A percentile compares a stretch with the other conserved stretches of the same genome.
These are phyloP conservation scores for Strix uralensis DNA, from an alignment of 2,113 vertebrate species.

Conservation along the genomic window DNA sequence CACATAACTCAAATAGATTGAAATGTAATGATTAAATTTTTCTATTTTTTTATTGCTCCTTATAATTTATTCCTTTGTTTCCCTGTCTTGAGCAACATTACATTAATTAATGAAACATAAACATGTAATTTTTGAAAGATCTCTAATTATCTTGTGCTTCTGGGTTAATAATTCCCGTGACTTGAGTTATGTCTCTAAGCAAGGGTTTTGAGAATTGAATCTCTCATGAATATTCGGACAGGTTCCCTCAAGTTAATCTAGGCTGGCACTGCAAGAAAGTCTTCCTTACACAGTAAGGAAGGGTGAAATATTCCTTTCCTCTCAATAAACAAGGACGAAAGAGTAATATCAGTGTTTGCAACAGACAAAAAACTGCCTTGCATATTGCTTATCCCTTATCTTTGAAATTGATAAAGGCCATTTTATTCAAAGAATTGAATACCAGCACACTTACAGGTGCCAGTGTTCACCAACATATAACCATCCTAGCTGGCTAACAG, in stretches of 20 bases:
- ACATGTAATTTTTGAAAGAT: background rate
- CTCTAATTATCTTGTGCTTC: background rate
- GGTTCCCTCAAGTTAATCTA: background rate
- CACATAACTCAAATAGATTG: background rate
- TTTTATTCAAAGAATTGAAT: background rate
- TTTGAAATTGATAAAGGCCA: background rate
- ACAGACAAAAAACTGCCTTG: background rate
- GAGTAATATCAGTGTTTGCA: background rate
- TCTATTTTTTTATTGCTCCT: background rate
- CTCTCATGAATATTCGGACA: background rate
- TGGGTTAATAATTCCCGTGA: background rate
- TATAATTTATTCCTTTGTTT: background rate
- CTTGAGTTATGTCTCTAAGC: background rate
- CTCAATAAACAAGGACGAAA: background rate
- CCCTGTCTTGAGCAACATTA: background rate
- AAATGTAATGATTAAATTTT: background rate
- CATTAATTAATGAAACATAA: background rate
- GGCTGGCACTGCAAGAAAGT: background rate
- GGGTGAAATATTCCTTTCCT: background rate
- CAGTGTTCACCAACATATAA: background rate
- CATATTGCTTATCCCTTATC: background rate
- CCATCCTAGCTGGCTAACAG: background rate
- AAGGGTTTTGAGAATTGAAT: background rate
- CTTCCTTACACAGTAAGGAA: background rate
- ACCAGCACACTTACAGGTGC: background rate